Conservation (phyloP, 1,140 invertebrate species). For the Aphidius ervi region DNA sequence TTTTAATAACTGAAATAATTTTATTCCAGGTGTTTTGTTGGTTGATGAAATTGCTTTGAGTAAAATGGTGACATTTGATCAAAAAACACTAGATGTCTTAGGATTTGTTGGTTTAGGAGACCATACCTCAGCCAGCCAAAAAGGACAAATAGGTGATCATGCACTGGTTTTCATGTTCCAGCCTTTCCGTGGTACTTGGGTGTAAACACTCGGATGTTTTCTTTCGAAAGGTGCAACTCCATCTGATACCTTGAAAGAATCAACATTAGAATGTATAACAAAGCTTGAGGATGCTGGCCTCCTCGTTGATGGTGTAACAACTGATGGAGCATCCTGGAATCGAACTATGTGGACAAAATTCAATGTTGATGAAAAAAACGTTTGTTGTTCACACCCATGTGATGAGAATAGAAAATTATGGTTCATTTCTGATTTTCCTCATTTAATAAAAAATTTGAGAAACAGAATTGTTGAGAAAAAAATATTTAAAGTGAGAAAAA, state of each 20-base stretch:
- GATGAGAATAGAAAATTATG: neutral
- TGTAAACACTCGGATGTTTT: neutral
- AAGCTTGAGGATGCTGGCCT: slow-evolving; percentile 1
- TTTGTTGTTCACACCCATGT: neutral
- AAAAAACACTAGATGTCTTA: neutral
- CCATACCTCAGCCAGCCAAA: slow-evolving; percentile 9
- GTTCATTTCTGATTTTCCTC: neutral
- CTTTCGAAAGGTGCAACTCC: neutral
- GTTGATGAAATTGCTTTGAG: slow-evolving; percentile 10
- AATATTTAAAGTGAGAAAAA: neutral
- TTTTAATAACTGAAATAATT: neutral
- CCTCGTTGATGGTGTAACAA: slow-evolving; percentile 2
- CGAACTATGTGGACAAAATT: slow-evolving; percentile 4
- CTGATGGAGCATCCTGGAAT: slow-evolving; percentile 17
- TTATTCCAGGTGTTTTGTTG: neutral
- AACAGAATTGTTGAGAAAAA: neutral
- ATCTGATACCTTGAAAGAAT: neutral
- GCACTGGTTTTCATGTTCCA: neutral
- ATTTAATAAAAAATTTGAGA: neutral
- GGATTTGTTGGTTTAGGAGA: slow-evolving; percentile 12
- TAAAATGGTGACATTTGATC: neutral
- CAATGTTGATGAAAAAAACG: neutral
- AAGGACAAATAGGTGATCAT: slow-evolving; percentile 11
- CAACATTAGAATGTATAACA: slow-evolving; percentile 6
- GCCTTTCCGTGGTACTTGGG: neutral